phyloP scores from a whole-genome alignment of 2,888 invertebrate genomes.

The Eristalis pertinax region DNA sequence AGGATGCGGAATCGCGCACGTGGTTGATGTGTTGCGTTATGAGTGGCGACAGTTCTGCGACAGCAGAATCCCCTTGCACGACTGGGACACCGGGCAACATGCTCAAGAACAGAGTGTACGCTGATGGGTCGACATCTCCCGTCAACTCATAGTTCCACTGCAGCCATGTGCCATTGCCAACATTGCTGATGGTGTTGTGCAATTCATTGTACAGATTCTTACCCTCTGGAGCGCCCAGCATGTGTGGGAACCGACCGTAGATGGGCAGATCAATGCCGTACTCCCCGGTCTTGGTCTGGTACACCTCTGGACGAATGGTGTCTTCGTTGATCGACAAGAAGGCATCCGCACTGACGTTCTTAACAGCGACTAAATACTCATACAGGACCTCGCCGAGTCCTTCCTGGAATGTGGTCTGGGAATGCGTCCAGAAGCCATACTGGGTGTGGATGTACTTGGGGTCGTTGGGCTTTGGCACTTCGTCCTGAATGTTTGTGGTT shows the following conservation, averaged over 20 bases:
- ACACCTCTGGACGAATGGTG: conserved; percentile 77
- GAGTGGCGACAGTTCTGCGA: conserved; percentile 70
- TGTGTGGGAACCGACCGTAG: conserved; percentile 77
- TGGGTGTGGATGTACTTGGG: conserved; percentile 81
- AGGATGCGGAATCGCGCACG: conserved; percentile 83
- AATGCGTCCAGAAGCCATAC: conserved; percentile 86
- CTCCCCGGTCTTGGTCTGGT: conserved; percentile 74
- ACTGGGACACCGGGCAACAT: conserved; percentile 91
- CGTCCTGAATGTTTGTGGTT: conserved; percentile 82
- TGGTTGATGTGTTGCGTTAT: conserved; percentile 78
- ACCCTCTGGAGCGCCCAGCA: conserved; percentile 74
- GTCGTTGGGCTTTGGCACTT: conserved; percentile 75
- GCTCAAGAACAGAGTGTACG: conserved; percentile 86
- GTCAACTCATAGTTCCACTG: conserved; percentile 80
- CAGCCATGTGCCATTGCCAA: conserved; percentile 77
- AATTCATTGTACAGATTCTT: conserved; percentile 76
- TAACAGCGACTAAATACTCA: conserved; percentile 85
- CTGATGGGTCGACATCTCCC: conserved; percentile 76
- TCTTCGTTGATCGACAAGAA: conserved; percentile 80
- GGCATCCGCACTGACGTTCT: conserved; percentile 83
- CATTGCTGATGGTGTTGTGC: conserved; percentile 73
- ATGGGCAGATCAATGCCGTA: conserved; percentile 79
- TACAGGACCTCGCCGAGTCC: conserved; percentile 83
- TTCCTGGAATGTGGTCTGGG: conserved; percentile 85
- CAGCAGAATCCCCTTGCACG: conserved; percentile 78